These are phyloP conservation scores for Trilocha varians DNA, from an alignment of 2,888 invertebrate genomes.

Conservation along the genomic window DNA sequence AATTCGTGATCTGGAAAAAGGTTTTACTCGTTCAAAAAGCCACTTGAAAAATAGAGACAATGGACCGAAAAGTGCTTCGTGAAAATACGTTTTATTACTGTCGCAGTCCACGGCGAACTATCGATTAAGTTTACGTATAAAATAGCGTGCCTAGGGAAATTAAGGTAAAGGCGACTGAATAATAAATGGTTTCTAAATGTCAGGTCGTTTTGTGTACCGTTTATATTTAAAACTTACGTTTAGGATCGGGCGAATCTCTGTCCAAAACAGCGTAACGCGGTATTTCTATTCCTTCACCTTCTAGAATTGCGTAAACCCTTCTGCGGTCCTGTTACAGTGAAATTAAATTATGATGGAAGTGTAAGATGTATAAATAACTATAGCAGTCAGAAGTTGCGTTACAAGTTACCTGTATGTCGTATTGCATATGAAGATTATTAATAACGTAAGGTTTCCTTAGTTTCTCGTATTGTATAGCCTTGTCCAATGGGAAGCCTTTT, in stretches of 20 bases:
- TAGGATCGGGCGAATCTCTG: slow-evolving; percentile 92
- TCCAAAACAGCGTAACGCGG: slow-evolving; percentile 98
- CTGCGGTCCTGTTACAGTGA: slow-evolving; percentile 80
- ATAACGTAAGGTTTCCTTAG: slow-evolving; percentile 96
- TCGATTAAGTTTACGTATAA: too few species aligned
- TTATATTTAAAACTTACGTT: slow-evolving; percentile 76
- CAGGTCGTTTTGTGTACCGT: neutral
- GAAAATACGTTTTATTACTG: too few species aligned
- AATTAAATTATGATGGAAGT: neutral
- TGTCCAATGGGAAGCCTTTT: slow-evolving; percentile 97
- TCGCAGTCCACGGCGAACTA: too few species aligned
- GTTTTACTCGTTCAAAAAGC: too few species aligned
- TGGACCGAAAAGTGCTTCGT: too few species aligned
- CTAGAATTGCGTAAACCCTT: slow-evolving; percentile 95
- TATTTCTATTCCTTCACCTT: slow-evolving; percentile 96
- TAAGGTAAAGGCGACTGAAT: too few species aligned
- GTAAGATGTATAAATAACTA: slow-evolving; percentile 1
- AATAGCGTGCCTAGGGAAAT: too few species aligned
- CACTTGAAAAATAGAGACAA: too few species aligned
- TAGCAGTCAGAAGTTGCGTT: neutral
- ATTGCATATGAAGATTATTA: slow-evolving; percentile 99
- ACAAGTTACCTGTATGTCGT: slow-evolving; percentile 88
- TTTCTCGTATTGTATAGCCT: slow-evolving; percentile 96
- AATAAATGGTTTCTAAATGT: too few species aligned
- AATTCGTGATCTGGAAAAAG: slow-evolving; percentile 86